phyloP scores from a whole-genome alignment of 2,797 vertebrate species.

The Alca torda region DNA sequence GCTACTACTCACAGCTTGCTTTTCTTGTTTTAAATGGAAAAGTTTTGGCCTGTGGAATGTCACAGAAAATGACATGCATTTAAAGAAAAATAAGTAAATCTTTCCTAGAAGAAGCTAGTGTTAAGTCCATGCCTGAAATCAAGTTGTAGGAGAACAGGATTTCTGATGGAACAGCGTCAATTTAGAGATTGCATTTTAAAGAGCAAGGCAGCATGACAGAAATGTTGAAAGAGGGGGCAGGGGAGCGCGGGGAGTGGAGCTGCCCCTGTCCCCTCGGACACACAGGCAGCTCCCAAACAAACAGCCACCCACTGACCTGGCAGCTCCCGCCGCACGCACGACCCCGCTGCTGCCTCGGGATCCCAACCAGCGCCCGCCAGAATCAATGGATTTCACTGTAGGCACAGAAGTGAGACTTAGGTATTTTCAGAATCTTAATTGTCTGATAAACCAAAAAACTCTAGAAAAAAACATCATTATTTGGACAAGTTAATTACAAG shows the following conservation, averaged over 20 bases:
- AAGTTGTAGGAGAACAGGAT: not conserved
- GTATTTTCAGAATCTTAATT: not conserved
- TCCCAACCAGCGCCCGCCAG: not conserved
- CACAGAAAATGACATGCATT: not conserved
- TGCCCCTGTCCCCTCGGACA: constrained; percentile 22
- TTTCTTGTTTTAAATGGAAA: not conserved
- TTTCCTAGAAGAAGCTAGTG: not conserved
- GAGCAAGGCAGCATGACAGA: not conserved
- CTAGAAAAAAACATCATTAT: not conserved
- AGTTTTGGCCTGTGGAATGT: not conserved
- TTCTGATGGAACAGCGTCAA: not conserved
- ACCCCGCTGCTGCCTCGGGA: not conserved
- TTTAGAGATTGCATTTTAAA: not conserved
- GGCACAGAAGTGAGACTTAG: not conserved
- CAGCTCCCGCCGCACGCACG: not conserved
- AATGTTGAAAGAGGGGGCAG: not conserved
- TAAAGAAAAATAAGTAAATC: not conserved
- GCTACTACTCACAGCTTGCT: not conserved
- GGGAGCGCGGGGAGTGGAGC: not conserved
- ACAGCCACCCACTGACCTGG: not conserved
- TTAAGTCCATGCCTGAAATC: not conserved
- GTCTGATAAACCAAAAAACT: not conserved
- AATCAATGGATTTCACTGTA: not conserved
- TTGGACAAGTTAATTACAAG: not conserved
- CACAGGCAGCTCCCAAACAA: constrained; percentile 17